Evolutionary conservation across 1,140 invertebrate genomes (phyloP).

Genomic region (Macrotrachela quadricornifera): DNA sequence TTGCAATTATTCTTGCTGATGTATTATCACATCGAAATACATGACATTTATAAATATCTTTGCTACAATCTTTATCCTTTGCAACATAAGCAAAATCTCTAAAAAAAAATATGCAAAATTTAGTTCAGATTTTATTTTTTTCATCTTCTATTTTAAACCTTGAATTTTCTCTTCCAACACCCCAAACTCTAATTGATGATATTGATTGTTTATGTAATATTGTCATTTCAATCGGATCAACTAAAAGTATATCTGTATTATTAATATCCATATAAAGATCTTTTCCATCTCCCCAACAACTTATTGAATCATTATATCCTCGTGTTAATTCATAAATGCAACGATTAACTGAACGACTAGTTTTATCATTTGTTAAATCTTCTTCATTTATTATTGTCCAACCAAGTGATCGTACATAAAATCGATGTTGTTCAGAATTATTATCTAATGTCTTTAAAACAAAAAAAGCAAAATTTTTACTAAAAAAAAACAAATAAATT

Average conservation of each 20-base stretch:
- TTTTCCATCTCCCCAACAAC: constrained; percentile 81
- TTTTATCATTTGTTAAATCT: constrained; percentile 68
- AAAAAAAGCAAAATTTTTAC: too few species aligned
- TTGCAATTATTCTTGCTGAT: constrained; percentile 75
- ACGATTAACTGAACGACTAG: constrained; percentile 80
- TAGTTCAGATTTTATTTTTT: neutral
- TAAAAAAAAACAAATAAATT: too few species aligned
- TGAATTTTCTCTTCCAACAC: constrained; percentile 79
- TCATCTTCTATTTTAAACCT: constrained; percentile 51
- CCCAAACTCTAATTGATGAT: constrained; percentile 86
- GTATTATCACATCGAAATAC: constrained; percentile 22
- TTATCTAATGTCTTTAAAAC: too few species aligned
- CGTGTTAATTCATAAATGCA: constrained; percentile 66
- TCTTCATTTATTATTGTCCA: constrained; percentile 82
- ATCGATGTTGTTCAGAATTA: constrained; percentile 31
- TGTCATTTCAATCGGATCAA: constrained; percentile 69
- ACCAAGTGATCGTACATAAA: constrained; percentile 67
- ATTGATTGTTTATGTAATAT: constrained; percentile 79
- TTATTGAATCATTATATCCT: constrained; percentile 57
- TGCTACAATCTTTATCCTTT: constrained; percentile 51
- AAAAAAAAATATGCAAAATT: constrained; percentile 15
- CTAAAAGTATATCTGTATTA: constrained; percentile 62
- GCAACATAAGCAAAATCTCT: constrained; percentile 96
- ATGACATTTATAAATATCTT: constrained; percentile 42
- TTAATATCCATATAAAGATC: constrained; percentile 85